Evolutionary conservation across 2,797 vertebrate species (phyloP).

Genomic region (Myotis findleyi): DNA sequence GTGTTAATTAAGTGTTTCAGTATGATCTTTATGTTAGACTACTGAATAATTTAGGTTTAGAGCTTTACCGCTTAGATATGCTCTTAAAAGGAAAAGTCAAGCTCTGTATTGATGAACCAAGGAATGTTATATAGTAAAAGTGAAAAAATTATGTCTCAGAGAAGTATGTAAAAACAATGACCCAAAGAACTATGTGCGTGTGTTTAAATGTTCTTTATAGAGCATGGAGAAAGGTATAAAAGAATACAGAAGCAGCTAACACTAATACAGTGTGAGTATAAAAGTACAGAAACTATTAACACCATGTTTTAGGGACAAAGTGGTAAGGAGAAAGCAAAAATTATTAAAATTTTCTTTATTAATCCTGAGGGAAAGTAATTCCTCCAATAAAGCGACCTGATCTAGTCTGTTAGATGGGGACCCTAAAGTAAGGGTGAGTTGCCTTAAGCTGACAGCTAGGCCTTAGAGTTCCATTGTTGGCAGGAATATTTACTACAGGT

Average conservation of each 20-base stretch:
- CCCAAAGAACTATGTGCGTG: neutral
- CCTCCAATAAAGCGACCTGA: neutral
- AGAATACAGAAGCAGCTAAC: neutral
- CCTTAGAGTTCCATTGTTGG: neutral
- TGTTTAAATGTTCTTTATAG: neutral
- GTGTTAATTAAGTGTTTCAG: slow-evolving; percentile 44
- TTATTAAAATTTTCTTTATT: neutral
- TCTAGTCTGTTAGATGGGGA: neutral
- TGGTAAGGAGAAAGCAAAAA: neutral
- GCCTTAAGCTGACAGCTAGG: neutral
- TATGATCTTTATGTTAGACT: slow-evolving; percentile 53
- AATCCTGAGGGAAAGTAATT: neutral
- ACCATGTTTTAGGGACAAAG: neutral
- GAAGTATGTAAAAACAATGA: slow-evolving; percentile 40
- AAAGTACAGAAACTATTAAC: neutral
- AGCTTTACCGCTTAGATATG: neutral
- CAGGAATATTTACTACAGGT: slow-evolving; percentile 12
- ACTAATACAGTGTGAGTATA: neutral
- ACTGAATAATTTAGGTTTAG: slow-evolving; percentile 49
- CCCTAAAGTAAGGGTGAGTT: slow-evolving; percentile 12
- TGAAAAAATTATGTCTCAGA: slow-evolving; percentile 6
- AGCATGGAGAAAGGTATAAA: neutral
- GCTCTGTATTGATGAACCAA: slow-evolving; percentile 11
- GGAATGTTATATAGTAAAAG: neutral
- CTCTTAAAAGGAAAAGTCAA: slow-evolving; percentile 43